phyloP scores from a whole-genome alignment of 2,113 vertebrate species.

The Arvicanthis niloticus region DNA sequence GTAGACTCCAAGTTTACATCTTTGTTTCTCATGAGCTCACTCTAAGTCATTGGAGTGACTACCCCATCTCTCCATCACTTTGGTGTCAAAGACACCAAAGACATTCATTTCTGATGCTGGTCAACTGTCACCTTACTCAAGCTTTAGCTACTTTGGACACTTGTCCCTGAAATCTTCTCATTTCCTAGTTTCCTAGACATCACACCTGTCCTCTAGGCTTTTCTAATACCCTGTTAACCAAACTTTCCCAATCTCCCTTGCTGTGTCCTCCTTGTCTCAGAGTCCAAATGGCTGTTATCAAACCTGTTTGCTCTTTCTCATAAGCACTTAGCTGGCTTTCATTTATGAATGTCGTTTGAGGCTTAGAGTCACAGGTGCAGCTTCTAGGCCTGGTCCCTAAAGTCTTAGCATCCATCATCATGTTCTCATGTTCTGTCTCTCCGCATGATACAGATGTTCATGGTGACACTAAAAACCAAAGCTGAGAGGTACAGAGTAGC shows the following conservation, averaged over 20 bases:
- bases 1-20: background rate
- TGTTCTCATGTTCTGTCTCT: background rate
- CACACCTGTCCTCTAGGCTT: background rate
- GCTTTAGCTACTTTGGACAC: background rate
- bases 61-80: background rate
- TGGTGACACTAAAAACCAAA: background rate
- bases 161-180: background rate
- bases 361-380: background rate
- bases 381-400: background rate
- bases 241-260: background rate
- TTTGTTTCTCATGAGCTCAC: conserved; percentile 26
- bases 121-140: background rate
- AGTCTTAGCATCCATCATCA: background rate
- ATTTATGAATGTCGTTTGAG: background rate
- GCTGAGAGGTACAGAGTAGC: background rate
- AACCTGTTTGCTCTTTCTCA: background rate
- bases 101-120: background rate
- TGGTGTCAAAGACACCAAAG: background rate
- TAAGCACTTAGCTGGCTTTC: background rate
- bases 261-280: background rate
- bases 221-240: background rate
- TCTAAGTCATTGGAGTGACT: background rate
- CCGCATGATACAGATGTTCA: background rate
- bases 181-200: background rate
- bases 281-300: background rate